Base-by-base conservation (phyloP, 2,113 vertebrate species). In the Elgaria multicarinata region DNA sequence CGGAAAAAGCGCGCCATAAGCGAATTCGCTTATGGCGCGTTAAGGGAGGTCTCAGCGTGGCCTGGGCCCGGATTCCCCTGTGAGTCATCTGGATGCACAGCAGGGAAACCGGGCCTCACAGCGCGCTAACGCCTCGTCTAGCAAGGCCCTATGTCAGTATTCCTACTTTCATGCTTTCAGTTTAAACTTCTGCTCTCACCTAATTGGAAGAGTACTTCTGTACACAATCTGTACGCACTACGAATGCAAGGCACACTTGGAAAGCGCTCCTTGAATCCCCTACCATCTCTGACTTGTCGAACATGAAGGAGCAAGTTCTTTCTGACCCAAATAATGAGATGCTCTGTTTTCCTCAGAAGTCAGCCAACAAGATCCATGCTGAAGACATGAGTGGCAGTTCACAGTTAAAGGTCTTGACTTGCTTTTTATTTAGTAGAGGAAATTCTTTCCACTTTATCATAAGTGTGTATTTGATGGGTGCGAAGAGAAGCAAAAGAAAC, bases 361-460 rank as follows among this genome's bases (percentile, higher is more conserved):
- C 31, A 80, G 8, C 2, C 39, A 78, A 58, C 13, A 3, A 58
- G 50, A 9, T 9, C 10, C 26, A 33, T n/a, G 1, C 50, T 93
- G 36, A 74, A 78, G 3, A 46, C 39, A 88, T 42, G 83, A 91
- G 86, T 24, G 3, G 22, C 7, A 74, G 31, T 7, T 55, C 6
- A 2, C 10, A 22, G 8, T 12, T 58, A 55, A 90, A 86, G 3
- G 83, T 1, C 0, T 8, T 83, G n/a, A 0, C 79, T 87, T 85
- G 2, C 1, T 0, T 0, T 75, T 36, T 0, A 0, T 66, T 91
- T 67, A 64, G 1, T 2, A 0, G 53, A 58, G 64, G 86, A 42
- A 78, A 74, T 46, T 53, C 0, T 7, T 50, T n/a, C 33, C 72
- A 88, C 28, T 5, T 24, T 58, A 28, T 0, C 4, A 72, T 86